Base-by-base conservation (phyloP, 2,113 vertebrate genomes). In the Osmerus mordax region DNA sequence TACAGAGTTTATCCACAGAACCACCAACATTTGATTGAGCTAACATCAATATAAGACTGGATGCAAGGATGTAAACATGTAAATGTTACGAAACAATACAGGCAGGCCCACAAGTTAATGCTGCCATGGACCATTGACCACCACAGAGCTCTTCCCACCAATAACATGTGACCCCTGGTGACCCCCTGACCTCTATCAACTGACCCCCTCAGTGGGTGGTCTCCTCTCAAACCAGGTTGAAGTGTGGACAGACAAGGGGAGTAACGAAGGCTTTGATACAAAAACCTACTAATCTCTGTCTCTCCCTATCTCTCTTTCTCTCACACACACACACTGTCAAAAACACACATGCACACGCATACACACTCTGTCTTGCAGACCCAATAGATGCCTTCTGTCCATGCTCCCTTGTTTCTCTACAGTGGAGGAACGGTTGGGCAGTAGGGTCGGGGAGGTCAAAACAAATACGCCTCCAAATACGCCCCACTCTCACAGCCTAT, bases 161-260 rank as follows among this genome's bases (percentile, higher is more conserved):
- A 47, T 56, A 75, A 78, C 52, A 81, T 65, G 14, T 72, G 81
- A 88, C 77, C 84, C 53, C 13, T 1, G 21, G 60, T 71, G 81
- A 81, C 86, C 85, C 78, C 32, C 0, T 86, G 81, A 84, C 84
- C 86, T n/a, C 52, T 23, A 25, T 47, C 47, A 2, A 73, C 81
- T 84, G 88, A 89, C 86, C 88, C 41, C 82, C 89, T 87, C 77
- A 63, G 80, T 89, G 89, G 89, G 89, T 91, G 88, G 89, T 59
- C 87, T 73, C 68, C 62, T 51, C 51, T 67, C 76, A 75, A 77
- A 82, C 81, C 79, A 75, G 70, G n/a, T 14, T 69, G 36, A n/a
- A 82, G 73, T 41, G 63, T 72, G 72, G 75, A 73, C 62, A 71
- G 75, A 41, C 53, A 47, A 19, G 47, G 2, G 25, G 36, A 63